Evolutionary conservation across 92 coral and sea anemone species (phyloP).

Genomic region (Palythoa heliodiscus): DNA sequence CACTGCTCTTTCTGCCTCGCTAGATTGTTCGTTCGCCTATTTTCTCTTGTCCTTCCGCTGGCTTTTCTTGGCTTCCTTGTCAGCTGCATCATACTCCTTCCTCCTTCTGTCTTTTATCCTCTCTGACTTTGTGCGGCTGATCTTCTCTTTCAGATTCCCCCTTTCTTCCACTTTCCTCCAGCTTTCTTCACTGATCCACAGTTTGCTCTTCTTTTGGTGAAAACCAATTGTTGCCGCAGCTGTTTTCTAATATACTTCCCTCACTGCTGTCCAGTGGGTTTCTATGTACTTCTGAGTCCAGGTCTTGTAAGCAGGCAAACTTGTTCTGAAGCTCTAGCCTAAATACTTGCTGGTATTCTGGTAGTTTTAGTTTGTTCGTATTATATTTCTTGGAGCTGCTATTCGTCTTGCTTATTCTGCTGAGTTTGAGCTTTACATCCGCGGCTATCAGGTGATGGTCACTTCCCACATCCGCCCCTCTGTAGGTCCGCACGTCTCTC

Average conservation of each 20-base stretch:
- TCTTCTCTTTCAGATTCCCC: not conserved
- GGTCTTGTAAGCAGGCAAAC: not conserved
- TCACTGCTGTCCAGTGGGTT: not conserved
- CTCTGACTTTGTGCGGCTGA: not conserved
- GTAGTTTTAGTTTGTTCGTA: not conserved
- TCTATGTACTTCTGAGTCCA: not conserved
- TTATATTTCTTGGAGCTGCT: not conserved
- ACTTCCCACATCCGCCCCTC: not conserved
- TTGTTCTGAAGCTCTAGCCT: slow-evolving; percentile 5
- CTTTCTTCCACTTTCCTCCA: not conserved
- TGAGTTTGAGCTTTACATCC: not conserved
- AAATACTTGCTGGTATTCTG: not conserved
- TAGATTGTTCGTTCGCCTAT: not conserved
- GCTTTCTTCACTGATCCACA: not conserved
- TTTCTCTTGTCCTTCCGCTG: not conserved
- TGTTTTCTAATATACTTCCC: not conserved
- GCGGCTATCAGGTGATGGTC: too few relatives aligned
- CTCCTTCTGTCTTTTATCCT: not conserved
- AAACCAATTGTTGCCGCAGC: not conserved
- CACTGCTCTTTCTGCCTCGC: not conserved
- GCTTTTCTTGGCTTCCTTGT: slow-evolving; percentile 4
- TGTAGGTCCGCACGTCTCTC: not conserved
- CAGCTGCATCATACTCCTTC: not conserved
- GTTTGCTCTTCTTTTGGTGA: not conserved
- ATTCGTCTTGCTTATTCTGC: not conserved